Evolutionary conservation across 2,113 vertebrate species (phyloP).

Genomic region (Falco punctatus): DNA sequence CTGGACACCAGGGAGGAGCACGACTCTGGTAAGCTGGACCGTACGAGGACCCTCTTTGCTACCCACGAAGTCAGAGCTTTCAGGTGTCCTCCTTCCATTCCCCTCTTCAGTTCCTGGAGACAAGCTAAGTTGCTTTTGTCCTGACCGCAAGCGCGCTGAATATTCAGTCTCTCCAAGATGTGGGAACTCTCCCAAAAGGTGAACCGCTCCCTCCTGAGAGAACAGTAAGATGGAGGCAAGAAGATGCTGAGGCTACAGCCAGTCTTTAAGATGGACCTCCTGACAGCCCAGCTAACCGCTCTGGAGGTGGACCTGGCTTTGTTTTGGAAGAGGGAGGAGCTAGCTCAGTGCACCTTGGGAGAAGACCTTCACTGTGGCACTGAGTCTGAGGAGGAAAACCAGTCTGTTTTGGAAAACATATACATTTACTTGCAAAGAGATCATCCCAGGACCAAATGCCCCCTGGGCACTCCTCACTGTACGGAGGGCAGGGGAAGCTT

Average conservation of each 20-base stretch:
- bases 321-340: not conserved
- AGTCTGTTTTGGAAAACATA: not conserved
- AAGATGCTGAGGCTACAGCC: not conserved
- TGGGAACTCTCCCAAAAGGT: conserved; percentile 35
- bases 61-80: not conserved
- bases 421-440: not conserved
- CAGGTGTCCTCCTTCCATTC: not conserved
- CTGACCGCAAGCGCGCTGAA: not conserved
- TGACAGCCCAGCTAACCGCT: not conserved
- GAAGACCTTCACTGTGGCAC: not conserved
- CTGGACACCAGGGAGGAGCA: not conserved
- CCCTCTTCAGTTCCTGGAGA: conserved; percentile 12
- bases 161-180: conserved; percentile 34
- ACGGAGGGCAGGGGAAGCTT: conserved; percentile 26
- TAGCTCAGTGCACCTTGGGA: not conserved
- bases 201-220: conserved; percentile 42
- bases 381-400: not conserved
- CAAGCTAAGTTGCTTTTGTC: conserved; percentile 42
- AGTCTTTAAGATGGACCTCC: not conserved
- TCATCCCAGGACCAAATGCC: not conserved
- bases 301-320: not conserved
- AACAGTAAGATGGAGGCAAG: conserved; percentile 15
- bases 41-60: not conserved
- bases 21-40: not conserved
- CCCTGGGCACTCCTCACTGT: conserved; percentile 21